phyloP scores from a whole-genome alignment of 2,888 invertebrate genomes.

The Steromphala cineraria region DNA sequence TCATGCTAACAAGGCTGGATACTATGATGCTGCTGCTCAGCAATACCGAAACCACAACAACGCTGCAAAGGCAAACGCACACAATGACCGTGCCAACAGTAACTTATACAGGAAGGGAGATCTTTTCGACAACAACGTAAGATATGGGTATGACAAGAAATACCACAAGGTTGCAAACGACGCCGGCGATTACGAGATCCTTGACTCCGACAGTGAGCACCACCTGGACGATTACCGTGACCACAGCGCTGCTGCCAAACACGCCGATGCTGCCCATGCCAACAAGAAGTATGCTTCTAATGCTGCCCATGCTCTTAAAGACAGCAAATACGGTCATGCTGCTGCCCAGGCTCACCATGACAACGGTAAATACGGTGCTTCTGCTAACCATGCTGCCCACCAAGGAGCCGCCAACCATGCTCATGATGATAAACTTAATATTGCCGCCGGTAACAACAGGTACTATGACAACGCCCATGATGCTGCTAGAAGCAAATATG shows the following conservation, averaged over 20 bases:
- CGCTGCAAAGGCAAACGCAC: not conserved
- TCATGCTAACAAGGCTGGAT: not conserved
- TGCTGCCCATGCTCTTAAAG: constrained; percentile 18
- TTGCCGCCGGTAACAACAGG: not conserved
- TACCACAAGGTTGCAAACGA: constrained; percentile 28
- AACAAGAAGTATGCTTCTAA: constrained; percentile 17
- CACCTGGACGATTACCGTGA: constrained; percentile 31
- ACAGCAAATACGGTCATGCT: not conserved
- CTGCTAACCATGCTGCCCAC: not conserved
- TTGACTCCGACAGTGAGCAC: constrained; percentile 12
- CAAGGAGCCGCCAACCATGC: not conserved
- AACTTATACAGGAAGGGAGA: constrained; percentile 17
- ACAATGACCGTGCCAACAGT: not conserved
- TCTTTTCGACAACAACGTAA: constrained; percentile 27
- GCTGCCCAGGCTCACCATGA: not conserved
- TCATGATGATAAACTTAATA: not conserved
- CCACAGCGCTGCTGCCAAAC: constrained; percentile 1
- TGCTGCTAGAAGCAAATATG: not conserved
- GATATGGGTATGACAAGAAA: constrained; percentile 35
- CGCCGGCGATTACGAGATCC: constrained; percentile 32
- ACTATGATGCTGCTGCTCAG: not conserved
- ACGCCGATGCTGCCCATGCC: constrained; percentile 16
- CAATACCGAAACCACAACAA: not conserved
- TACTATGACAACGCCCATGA: not conserved
- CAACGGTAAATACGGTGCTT: not conserved